Percentiles rank a stretch among this genome's conserved stretches.
These are phyloP conservation scores for Tholera decimalis DNA, from an alignment of 2,888 invertebrate genomes.

Conservation along the genomic window DNA sequence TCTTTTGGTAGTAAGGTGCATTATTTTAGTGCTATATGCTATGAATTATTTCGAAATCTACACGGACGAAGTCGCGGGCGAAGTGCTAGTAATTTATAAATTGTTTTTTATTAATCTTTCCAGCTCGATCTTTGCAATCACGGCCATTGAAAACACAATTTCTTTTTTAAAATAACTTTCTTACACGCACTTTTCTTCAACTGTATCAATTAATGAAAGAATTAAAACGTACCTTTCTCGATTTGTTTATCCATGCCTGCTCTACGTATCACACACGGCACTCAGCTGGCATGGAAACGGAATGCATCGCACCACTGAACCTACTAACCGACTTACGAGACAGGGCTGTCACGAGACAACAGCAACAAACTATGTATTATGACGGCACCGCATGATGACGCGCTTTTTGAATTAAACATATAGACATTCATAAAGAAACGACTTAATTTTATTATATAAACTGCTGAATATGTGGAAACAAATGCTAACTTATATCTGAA, in stretches of 20 bases:
- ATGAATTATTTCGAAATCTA: no score
- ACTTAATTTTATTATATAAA: background rate
- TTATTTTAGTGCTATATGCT: no score
- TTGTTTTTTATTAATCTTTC: background rate
- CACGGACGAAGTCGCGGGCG: no score
- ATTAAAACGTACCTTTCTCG: conserved; percentile 41
- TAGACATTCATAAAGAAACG: no score
- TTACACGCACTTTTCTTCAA: background rate
- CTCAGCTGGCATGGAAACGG: conserved; percentile 63
- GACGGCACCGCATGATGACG: background rate
- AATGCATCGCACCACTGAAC: conserved; percentile 65
- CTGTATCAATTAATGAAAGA: background rate
- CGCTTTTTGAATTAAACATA: background rate
- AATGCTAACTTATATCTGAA: background rate
- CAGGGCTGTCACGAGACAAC: conserved; percentile 53
- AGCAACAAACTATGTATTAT: background rate
- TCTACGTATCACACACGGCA: conserved; percentile 43
- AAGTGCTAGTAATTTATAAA: no score
- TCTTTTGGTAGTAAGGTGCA: no score
- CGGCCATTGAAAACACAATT: no score
- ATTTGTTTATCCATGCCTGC: conserved; percentile 59
- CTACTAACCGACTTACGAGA: conserved; percentile 65
- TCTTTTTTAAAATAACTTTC: background rate
- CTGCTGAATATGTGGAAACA: background rate
- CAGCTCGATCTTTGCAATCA: no score